phyloP scores from a whole-genome alignment of 1,140 invertebrate genomes.

The Anastrepha obliqua region DNA sequence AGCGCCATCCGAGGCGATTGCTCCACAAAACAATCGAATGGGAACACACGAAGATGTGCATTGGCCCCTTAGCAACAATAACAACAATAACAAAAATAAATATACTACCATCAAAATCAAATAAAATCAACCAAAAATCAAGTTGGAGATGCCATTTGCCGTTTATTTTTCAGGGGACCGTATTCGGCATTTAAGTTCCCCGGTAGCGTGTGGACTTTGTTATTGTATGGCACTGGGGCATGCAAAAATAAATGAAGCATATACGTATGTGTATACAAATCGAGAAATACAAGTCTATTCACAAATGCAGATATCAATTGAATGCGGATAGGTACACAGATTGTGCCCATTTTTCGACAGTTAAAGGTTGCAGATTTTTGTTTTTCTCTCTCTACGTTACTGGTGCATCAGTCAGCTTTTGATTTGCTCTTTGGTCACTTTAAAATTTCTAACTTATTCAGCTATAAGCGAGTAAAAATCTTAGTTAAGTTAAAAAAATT shows the following conservation, averaged over 20 bases:
- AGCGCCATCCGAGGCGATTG: constrained; percentile 41
- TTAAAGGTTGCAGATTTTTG: background rate
- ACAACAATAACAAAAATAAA: background rate
- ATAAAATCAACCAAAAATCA: background rate
- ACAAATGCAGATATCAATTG: background rate
- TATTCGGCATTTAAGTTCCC: background rate
- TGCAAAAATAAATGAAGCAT: background rate
- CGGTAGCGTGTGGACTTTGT: background rate
- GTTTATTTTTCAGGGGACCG: background rate
- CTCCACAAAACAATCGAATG: constrained; percentile 51
- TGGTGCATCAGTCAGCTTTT: background rate
- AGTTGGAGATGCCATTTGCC: constrained; percentile 12
- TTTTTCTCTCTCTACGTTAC: background rate
- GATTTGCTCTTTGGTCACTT: no score
- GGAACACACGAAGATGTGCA: constrained; percentile 49
- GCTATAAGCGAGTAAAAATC: no score
- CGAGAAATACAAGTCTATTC: background rate
- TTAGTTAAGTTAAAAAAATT: no score
- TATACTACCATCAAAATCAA: background rate
- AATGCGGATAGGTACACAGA: no score
- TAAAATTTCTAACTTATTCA: no score
- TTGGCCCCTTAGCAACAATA: background rate
- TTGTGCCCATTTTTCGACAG: background rate
- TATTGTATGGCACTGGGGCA: background rate
- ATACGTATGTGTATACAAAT: background rate